These are phyloP conservation scores for Lumbricus terrestris DNA, from an alignment of 2,888 invertebrate genomes.

Conservation along the genomic window DNA sequence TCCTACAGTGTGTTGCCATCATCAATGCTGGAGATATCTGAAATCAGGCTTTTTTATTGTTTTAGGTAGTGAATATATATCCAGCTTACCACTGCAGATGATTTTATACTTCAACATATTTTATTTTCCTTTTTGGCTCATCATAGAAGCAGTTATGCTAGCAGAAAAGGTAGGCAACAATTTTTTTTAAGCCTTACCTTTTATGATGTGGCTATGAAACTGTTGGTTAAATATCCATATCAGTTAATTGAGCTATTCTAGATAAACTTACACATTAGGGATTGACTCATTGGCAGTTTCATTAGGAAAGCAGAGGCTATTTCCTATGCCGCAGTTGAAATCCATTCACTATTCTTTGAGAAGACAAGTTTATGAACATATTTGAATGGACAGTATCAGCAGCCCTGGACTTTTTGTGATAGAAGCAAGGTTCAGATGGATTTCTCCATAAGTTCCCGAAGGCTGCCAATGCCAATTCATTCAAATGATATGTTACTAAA, in stretches of 20 bases:
- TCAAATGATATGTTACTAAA: too few species aligned
- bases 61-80: slow-evolving; percentile 59
- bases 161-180: slow-evolving; percentile 68
- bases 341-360: neutral
- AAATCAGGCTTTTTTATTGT: slow-evolving; percentile 18
- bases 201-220: neutral
- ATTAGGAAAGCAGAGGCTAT: neutral
- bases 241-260: neutral
- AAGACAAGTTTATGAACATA: neutral
- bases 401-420: neutral
- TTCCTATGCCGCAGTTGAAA: neutral
- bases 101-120: slow-evolving; percentile 79
- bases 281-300: neutral
- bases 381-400: neutral
- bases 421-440: neutral
- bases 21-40: neutral
- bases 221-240: neutral
- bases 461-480: too few species aligned
- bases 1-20: neutral
- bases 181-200: slow-evolving; percentile 12
- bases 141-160: slow-evolving; percentile 67
- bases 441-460: too few species aligned
- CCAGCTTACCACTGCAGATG: slow-evolving; percentile 78
- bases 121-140: slow-evolving; percentile 73
- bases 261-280: neutral